These are phyloP conservation scores for Tetramorium bicarinatum DNA, from an alignment of 2,888 invertebrate genomes.

Conservation along the genomic window DNA sequence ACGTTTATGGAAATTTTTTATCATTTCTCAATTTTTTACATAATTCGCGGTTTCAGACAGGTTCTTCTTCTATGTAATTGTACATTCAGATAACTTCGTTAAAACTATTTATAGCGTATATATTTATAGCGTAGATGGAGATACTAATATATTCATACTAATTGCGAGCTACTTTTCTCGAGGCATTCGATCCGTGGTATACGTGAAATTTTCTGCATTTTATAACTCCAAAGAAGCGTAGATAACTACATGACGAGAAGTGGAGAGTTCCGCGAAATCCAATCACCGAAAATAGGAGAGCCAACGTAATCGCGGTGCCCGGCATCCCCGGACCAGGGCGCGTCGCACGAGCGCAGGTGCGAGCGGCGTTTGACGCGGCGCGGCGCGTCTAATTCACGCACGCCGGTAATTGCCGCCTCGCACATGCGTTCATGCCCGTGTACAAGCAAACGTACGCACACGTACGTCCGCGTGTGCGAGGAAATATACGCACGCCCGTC, in stretches of 20 bases:
- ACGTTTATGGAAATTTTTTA: not conserved
- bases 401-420: slow-evolving; percentile 54
- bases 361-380: slow-evolving; percentile 37
- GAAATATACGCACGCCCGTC: not conserved
- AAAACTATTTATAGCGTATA: not conserved
- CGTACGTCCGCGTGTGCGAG: not conserved
- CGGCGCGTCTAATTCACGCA: slow-evolving; percentile 45
- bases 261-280: slow-evolving; percentile 13
- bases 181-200: not conserved
- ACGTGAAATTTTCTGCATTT: not conserved
- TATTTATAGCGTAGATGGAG: not conserved
- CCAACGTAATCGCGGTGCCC: slow-evolving; percentile 23
- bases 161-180: not conserved
- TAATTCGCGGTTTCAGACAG: not conserved
- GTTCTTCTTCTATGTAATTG: not conserved
- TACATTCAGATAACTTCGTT: too few relatives aligned
- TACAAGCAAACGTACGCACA: not conserved
- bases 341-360: slow-evolving; percentile 51
- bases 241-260: not conserved
- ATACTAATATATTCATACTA: not conserved
- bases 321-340: slow-evolving; percentile 44
- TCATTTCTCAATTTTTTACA: not conserved
- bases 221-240: not conserved
- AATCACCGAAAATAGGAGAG: slow-evolving; percentile 17
- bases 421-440: slow-evolving; percentile 19